phyloP scores from a whole-genome alignment of 2,113 vertebrate species.

The Pandion haliaetus region DNA sequence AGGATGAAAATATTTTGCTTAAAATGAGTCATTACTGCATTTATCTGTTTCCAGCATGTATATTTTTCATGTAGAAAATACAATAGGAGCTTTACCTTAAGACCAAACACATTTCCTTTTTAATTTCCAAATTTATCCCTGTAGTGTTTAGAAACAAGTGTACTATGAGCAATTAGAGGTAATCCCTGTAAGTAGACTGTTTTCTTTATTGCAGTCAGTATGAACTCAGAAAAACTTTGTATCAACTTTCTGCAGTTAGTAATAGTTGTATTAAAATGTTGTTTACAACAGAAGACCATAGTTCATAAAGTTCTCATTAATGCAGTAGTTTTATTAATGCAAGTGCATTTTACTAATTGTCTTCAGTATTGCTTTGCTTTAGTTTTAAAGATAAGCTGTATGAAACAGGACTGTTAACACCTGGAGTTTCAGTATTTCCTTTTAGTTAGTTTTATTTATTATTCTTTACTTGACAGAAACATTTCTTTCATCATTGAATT shows the following conservation, averaged over 20 bases:
- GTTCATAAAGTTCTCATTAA: neutral
- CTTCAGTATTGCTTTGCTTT: neutral
- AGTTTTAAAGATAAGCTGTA: neutral
- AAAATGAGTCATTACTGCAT: neutral
- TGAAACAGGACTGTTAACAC: neutral
- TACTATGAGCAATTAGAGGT: neutral
- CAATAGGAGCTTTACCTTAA: constrained; percentile 12
- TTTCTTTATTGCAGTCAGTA: neutral
- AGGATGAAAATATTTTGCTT: neutral
- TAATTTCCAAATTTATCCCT: neutral
- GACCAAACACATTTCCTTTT: neutral
- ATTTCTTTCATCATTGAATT: neutral
- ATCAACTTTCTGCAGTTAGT: neutral
- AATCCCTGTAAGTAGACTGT: neutral
- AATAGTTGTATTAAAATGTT: neutral
- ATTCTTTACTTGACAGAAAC: neutral
- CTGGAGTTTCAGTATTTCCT: neutral
- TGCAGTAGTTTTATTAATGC: neutral
- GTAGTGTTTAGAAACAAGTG: neutral
- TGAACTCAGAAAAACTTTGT: neutral
- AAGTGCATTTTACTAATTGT: neutral
- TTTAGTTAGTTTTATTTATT: neutral
- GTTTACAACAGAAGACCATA: neutral
- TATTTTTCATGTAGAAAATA: neutral
- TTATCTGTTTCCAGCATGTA: neutral